Evolutionary conservation across 2,888 invertebrate genomes (phyloP).

Genomic region (Cantharis rufa): DNA sequence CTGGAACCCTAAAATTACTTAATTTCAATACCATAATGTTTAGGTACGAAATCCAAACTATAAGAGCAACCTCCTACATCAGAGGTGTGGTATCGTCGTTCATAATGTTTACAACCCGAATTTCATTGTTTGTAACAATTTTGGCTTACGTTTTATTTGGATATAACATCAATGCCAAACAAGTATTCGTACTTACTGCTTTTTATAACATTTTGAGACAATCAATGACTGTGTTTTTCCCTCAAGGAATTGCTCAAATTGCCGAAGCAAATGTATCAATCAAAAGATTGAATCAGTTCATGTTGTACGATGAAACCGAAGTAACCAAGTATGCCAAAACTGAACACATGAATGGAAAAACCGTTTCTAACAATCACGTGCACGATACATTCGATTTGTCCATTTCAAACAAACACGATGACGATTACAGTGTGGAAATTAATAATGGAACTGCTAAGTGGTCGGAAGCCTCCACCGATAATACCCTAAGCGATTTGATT

Average conservation of each 20-base stretch:
- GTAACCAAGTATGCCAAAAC: slow-evolving; percentile 42
- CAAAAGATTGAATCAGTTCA: slow-evolving; percentile 61
- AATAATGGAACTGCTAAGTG: slow-evolving; percentile 59
- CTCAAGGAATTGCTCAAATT: slow-evolving; percentile 66
- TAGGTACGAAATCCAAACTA: slow-evolving; percentile 56
- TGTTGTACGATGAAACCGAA: slow-evolving; percentile 63
- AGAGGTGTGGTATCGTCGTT: slow-evolving; percentile 62
- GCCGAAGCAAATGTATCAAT: slow-evolving; percentile 68
- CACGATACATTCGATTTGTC: slow-evolving; percentile 35
- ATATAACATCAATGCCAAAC: slow-evolving; percentile 67
- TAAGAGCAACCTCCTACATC: slow-evolving; percentile 57
- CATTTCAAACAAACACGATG: slow-evolving; percentile 24
- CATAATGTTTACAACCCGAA: slow-evolving; percentile 70
- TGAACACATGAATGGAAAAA: slow-evolving; percentile 29
- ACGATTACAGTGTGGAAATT: slow-evolving; percentile 49
- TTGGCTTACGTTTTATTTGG: slow-evolving; percentile 64
- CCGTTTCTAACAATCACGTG: not conserved
- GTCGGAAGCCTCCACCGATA: slow-evolving; percentile 54
- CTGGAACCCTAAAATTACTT: not conserved
- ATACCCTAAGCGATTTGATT: slow-evolving; percentile 58
- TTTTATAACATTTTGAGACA: slow-evolving; percentile 75
- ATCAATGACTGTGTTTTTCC: slow-evolving; percentile 75
- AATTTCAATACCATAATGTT: slow-evolving; percentile 21
- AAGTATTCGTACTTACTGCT: slow-evolving; percentile 73
- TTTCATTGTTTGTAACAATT: slow-evolving; percentile 73